Conservation (phyloP, 2,888 invertebrate species). For the Uropetala carovei region DNA sequence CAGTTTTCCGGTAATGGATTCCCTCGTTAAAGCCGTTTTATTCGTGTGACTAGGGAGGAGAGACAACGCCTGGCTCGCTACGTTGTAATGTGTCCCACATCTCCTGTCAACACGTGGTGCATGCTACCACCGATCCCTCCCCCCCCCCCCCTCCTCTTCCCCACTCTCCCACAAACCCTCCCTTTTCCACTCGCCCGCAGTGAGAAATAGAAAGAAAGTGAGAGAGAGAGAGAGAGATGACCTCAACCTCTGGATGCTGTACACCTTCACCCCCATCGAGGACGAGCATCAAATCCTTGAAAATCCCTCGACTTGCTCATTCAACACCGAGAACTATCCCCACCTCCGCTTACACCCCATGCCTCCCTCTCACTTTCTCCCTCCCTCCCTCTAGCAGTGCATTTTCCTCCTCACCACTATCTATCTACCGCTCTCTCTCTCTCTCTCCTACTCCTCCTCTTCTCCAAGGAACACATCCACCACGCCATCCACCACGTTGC, state of each 20-base stretch:
- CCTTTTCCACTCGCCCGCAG: too few relatives aligned
- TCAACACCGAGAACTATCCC: slow-evolving; percentile 31
- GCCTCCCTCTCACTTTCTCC: neutral
- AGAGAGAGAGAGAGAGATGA: slow-evolving; percentile 24
- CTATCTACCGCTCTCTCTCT: neutral
- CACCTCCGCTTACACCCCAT: neutral
- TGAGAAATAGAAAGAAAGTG: neutral
- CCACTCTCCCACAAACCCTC: neutral
- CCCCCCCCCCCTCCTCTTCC: neutral
- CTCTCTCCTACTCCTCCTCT: neutral
- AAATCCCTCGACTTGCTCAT: slow-evolving; percentile 26
- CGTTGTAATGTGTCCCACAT: slow-evolving; percentile 62
- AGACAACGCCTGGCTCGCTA: slow-evolving; percentile 60
- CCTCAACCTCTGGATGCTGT: slow-evolving; percentile 46
- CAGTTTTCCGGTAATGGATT: slow-evolving; percentile 45
- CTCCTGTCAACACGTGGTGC: slow-evolving; percentile 43
- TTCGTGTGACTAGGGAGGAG: slow-evolving; percentile 25
- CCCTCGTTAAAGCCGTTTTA: slow-evolving; percentile 59
- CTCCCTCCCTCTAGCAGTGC: neutral
- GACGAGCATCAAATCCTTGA: slow-evolving; percentile 42
- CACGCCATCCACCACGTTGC: neutral
- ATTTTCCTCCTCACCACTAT: neutral
- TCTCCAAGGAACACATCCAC: neutral
- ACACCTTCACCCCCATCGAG: slow-evolving; percentile 39
- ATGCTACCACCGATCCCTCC: neutral